These are phyloP conservation scores for Monochamus saltuarius DNA, from an alignment of 1,140 invertebrate species.

Conservation along the genomic window DNA sequence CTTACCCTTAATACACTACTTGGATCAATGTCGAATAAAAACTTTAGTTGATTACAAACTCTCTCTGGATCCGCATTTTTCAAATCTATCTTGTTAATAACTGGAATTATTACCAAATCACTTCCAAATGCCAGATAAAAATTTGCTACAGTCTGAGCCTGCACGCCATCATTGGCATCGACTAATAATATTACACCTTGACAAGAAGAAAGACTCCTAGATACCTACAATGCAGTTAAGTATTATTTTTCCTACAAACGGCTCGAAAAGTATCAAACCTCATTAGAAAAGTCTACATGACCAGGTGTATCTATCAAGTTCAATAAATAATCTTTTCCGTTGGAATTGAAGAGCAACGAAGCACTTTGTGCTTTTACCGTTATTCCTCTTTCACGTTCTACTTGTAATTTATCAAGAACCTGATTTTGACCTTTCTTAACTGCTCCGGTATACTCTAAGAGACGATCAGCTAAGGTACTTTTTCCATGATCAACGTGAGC, in stretches of 20 bases:
- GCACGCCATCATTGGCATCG: slow-evolving; percentile 95
- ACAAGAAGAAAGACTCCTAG: slow-evolving; percentile 84
- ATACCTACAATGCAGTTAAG: slow-evolving; percentile 54
- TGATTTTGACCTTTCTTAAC: slow-evolving; percentile 74
- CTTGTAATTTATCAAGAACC: slow-evolving; percentile 83
- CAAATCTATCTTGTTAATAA: slow-evolving; percentile 96
- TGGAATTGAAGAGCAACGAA: slow-evolving; percentile 77
- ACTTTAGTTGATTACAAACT: slow-evolving; percentile 76
- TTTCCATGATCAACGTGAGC: slow-evolving; percentile 99
- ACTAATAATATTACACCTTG: slow-evolving; percentile 94
- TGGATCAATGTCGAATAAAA: slow-evolving; percentile 81
- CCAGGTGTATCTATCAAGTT: slow-evolving; percentile 98
- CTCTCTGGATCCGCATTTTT: slow-evolving; percentile 84
- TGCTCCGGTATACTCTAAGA: slow-evolving; percentile 87
- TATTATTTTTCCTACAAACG: background rate
- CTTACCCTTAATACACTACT: slow-evolving; percentile 65
- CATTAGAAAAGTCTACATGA: slow-evolving; percentile 97
- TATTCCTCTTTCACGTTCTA: slow-evolving; percentile 94
- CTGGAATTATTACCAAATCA: slow-evolving; percentile 84
- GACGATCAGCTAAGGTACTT: slow-evolving; percentile 89
- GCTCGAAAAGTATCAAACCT: slow-evolving; percentile 62
- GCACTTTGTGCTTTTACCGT: slow-evolving; percentile 98
- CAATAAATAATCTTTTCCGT: slow-evolving; percentile 75
- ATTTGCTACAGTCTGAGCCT: slow-evolving; percentile 97
- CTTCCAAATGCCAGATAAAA: slow-evolving; percentile 88